Evolutionary conservation across 2,888 invertebrate genomes (phyloP), one percentile per base, ranked within the genome.

Genomic region (Parnassius glacialis): DNA sequence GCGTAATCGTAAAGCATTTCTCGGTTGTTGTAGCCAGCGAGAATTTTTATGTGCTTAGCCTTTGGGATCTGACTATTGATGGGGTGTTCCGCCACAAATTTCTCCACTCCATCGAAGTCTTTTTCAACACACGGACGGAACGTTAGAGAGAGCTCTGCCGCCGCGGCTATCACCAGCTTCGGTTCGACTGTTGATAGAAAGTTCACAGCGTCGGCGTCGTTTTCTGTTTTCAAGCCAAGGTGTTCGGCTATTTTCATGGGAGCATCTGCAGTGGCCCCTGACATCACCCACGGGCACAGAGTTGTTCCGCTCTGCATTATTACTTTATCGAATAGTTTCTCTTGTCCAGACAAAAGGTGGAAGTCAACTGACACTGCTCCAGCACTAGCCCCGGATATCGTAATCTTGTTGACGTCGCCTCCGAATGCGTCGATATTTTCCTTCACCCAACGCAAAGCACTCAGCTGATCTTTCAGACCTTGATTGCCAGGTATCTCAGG

Each of bases 401-500:
- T 86, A 42, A 86, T 75, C 65, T 75, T 72, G 56, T 77, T 62
- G 2, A 69, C 62, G 65, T 85, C 79, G 12, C 86, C 86, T 56
- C 84, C 84, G 62, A 85, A 86, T 0, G 79, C 74, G 65, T 69
- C 72, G 41, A 85, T 84, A 51, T 84, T 80, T 5, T 78, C 62
- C 58, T 77, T 78, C 0, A 86, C 70, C 85, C 85, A 86, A 67
- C 73, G 74, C 7, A 86, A 66, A 45, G 80, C 85, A 10, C 75
- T 34, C 0, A 73, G 48, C 66, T 85, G 85, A 59, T 86, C 86
- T 71, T 84, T 85, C 0, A 86, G 67, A 0, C 86, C 85, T 67
- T 82, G 80, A 57, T 86, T 86, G 12, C 85, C 85, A 2, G 84
- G 76, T 11, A 79, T 70, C 51, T 76, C 73, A 9, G 78, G 74